phyloP scores from a whole-genome alignment of 2,888 invertebrate species.

The Lepidocyrtoides sp. region DNA sequence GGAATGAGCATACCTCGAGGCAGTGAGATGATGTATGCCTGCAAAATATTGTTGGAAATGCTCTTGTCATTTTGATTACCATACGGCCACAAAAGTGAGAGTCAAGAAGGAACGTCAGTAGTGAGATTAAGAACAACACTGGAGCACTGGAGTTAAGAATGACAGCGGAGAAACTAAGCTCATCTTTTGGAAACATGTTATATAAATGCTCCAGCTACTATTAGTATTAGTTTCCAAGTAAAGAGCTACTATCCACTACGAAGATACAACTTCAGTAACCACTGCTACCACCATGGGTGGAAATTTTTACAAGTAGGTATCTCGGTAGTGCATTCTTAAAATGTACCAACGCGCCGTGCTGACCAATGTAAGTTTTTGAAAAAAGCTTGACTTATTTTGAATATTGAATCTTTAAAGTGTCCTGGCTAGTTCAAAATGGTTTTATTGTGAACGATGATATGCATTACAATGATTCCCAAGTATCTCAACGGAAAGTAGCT shows the following conservation, averaged over 20 bases:
- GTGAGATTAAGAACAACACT: constrained; percentile 61
- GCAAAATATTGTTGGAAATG: constrained; percentile 65
- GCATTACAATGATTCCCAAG: no score
- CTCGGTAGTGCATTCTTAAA: no score
- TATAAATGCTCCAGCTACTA: neutral
- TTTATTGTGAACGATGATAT: no score
- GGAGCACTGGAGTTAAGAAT: no score
- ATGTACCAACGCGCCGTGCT: no score
- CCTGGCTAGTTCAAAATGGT: no score
- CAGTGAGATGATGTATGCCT: constrained; percentile 67
- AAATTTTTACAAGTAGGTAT: no score
- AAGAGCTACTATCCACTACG: neutral
- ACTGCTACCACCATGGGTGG: neutral
- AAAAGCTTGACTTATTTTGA: no score
- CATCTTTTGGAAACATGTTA: constrained; percentile 18
- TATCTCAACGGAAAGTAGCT: no score
- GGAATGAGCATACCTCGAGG: constrained; percentile 64
- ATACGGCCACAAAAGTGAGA: constrained; percentile 69
- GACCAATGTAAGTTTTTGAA: no score
- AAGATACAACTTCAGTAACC: neutral
- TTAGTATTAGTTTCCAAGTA: neutral
- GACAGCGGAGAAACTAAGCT: constrained; percentile 41
- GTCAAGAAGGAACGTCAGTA: constrained; percentile 46
- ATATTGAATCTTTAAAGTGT: no score
- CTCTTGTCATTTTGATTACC: constrained; percentile 77